These are phyloP conservation scores for Penaeus vannamei DNA, from an alignment of 1,140 invertebrate species.

Conservation along the genomic window DNA sequence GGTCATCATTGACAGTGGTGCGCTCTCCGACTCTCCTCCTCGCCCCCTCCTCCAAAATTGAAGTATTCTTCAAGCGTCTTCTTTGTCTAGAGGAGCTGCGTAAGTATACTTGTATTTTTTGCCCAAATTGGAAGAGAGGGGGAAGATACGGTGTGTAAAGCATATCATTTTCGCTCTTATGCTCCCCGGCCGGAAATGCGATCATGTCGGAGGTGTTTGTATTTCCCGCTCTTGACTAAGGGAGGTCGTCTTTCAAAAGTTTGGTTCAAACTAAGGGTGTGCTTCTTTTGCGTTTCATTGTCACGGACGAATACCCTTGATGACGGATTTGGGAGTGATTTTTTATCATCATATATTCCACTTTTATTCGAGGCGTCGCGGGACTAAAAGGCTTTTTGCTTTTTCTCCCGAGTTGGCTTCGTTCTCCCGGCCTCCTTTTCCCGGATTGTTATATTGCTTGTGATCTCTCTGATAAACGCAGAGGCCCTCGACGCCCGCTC, in stretches of 20 bases:
- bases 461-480: no score
- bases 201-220: slow-evolving; percentile 51
- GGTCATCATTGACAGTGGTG: slow-evolving; percentile 31
- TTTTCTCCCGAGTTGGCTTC: not conserved
- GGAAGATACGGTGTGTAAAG: slow-evolving; percentile 31
- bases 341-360: slow-evolving; percentile 20
- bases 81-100: slow-evolving; percentile 58
- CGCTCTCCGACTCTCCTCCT: slow-evolving; percentile 27
- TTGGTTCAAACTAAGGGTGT: slow-evolving; percentile 51
- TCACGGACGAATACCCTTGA: slow-evolving; percentile 53
- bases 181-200: slow-evolving; percentile 28
- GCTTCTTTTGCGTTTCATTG: slow-evolving; percentile 61
- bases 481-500: no score
- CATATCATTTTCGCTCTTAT: slow-evolving; percentile 53
- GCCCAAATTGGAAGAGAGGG: slow-evolving; percentile 60
- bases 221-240: slow-evolving; percentile 55
- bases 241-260: slow-evolving; percentile 51
- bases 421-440: not conserved
- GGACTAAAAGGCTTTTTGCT: slow-evolving; percentile 4
- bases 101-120: slow-evolving; percentile 63
- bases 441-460: no score
- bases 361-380: slow-evolving; percentile 17
- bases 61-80: slow-evolving; percentile 60
- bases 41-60: slow-evolving; percentile 51
- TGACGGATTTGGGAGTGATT: slow-evolving; percentile 29